phyloP scores from a whole-genome alignment of 2,888 invertebrate species.

The Brachyptera risi region DNA sequence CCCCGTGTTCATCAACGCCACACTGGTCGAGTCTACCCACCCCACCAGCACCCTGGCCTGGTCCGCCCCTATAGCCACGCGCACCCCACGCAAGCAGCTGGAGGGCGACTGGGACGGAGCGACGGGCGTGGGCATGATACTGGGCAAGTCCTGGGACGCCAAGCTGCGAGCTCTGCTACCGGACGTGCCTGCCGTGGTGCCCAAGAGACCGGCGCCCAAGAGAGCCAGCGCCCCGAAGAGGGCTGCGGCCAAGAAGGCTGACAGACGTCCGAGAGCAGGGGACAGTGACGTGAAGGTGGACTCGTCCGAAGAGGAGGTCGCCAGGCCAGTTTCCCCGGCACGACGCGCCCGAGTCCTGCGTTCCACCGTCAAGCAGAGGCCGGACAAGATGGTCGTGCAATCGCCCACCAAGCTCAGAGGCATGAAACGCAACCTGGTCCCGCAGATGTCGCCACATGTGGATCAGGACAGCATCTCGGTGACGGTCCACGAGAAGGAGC shows the following conservation, averaged over 20 bases:
- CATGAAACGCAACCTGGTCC: neutral
- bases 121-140: constrained; percentile 17
- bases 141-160: neutral
- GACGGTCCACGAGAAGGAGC: no score
- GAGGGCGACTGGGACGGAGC: constrained; percentile 9
- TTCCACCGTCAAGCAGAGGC: no score
- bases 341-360: no score
- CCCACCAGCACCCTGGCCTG: neutral
- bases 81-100: constrained; percentile 4
- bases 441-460: neutral
- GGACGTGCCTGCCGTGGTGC: neutral
- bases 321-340: no score
- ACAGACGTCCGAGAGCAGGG: neutral
- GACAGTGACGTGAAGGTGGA: neutral
- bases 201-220: neutral
- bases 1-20: neutral
- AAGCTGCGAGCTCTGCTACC: neutral
- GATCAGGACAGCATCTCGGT: neutral
- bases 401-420: neutral
- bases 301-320: no score
- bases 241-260: neutral
- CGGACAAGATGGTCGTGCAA: neutral
- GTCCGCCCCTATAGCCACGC: constrained; percentile 12
- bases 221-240: neutral
- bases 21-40: neutral